phyloP scores from a whole-genome alignment of 2,113 vertebrate genomes.

The Charadrius vociferus region DNA sequence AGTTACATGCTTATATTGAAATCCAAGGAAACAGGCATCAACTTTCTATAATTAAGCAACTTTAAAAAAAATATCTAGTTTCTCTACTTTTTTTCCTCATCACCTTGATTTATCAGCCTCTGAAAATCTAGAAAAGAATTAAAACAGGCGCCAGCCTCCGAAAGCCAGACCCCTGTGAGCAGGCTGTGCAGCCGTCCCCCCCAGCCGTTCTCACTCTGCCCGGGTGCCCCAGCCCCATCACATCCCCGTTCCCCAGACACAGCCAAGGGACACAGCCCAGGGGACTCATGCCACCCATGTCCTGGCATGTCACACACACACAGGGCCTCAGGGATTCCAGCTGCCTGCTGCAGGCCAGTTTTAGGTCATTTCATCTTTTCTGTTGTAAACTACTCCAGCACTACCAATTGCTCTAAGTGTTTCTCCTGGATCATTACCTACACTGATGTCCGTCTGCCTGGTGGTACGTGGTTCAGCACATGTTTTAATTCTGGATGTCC shows the following conservation, averaged over 20 bases:
- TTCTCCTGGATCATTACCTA: background rate
- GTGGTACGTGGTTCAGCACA: background rate
- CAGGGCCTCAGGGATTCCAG: background rate
- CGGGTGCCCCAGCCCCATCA: background rate
- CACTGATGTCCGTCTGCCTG: background rate
- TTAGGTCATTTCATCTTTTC: background rate
- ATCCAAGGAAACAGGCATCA: background rate
- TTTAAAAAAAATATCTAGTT: background rate
- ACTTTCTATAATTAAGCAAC: background rate
- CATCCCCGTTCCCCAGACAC: fast-evolving
- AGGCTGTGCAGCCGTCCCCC: background rate
- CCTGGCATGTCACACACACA: background rate
- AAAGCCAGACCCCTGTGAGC: background rate
- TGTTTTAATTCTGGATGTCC: background rate
- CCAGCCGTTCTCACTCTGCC: fast-evolving
- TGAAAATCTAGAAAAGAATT: background rate
- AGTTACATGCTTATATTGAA: background rate
- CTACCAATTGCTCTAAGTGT: background rate
- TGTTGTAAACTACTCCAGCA: background rate
- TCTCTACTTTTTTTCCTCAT: background rate
- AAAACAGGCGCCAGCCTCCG: background rate
- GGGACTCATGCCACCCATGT: background rate
- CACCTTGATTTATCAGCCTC: background rate
- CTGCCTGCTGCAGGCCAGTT: background rate
- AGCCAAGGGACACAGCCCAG: background rate